Base-by-base conservation (phyloP, 2,888 invertebrate genomes). In the Drosophila lacicola region DNA sequence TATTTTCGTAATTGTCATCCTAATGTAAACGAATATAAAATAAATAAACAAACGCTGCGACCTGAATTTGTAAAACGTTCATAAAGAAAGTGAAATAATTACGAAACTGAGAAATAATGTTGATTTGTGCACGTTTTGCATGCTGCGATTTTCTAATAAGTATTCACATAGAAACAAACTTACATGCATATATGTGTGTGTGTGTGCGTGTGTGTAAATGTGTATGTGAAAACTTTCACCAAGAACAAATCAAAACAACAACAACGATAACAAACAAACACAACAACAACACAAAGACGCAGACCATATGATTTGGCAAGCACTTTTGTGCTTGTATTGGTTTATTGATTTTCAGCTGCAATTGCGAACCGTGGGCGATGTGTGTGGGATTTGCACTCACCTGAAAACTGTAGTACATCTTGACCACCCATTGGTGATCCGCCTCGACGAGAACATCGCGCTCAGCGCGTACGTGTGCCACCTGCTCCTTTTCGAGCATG, bases 351-450 rank as follows among this genome's bases (percentile, higher is more conserved):
- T 85, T 85, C 60, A 74, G 49, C 57, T 76, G 72, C 70, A 63
- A 29, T 55, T 34, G 42, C 37, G 56, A 39, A 39, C 29, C 34
- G 44, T 17, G 33, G 13, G 33, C 5, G 29, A 37, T 10, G 21
- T 39, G n/a, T 56, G 39, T 19, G 56, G 29, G 29, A 25, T 21
- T 49, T 53, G 41, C 41, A 8, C 42, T 64, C 21, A 93, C 93
- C 93, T 96, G 95, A 94, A 99, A 99, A 92, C 98, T 98, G 95
- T 99, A 99, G 94, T 98, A 99, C 99, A 99, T 99, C 94, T 99
- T 99, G 70, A 99, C 99, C 76, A 99, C 99, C 99, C 99, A 99
- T 91, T 99, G 98, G 92, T 99, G 99, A 93, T 99, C 99, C 0
- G 99, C 99, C 93, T 99, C 99, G 19, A 99, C 99, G 56, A 99